Evolutionary conservation across 2,113 vertebrate genomes (phyloP), one percentile per base, ranked within the genome.

Genomic region (Gobius niger): DNA sequence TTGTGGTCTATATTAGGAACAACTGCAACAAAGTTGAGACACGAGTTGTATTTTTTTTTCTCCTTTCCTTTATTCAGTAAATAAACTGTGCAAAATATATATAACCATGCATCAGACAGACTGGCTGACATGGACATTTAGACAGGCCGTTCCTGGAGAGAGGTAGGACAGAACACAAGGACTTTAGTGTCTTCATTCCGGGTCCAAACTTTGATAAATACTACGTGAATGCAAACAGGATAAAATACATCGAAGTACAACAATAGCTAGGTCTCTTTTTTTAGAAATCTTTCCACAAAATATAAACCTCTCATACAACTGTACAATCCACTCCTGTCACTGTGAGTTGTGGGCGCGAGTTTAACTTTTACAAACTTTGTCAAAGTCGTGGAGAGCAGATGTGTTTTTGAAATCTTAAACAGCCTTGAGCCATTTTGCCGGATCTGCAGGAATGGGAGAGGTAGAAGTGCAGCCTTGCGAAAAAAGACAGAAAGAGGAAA

Each of bases 71-170:
- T 92, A 91, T 91, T 92, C 86, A 74, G 68, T 86, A 91, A 91
- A 92, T 85, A 82, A 89, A 87, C 85, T 83, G 54, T 76, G 90
- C 91, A 91, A 65, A 75, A 90, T 57, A 83, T 89, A 83, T 90
- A 84, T 72, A 91, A 88, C 82, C 90, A 91, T 92, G 90, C 91
- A 89, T 90, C 82, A 87, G 80, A 89, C 82, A 76, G 82, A 84
- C 80, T 77, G n/a, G 82, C 70, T 40, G 54, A 73, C 67, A n/a
- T 77, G 68, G 70, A 86, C 84, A 80, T 77, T 83, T 77, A 82
- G 73, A 90, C 82, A 73, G 81, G 72, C 77, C 74, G 77, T 79
- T 84, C 81, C 80, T 82, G 81, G 65, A 80, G 76, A 86, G 91
- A 91, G 90, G 90, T 91, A 89, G 88, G 85, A 90, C 83, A 84